phyloP scores from a whole-genome alignment of 2,113 vertebrate species.

The Eulacestoma nigropectus region DNA sequence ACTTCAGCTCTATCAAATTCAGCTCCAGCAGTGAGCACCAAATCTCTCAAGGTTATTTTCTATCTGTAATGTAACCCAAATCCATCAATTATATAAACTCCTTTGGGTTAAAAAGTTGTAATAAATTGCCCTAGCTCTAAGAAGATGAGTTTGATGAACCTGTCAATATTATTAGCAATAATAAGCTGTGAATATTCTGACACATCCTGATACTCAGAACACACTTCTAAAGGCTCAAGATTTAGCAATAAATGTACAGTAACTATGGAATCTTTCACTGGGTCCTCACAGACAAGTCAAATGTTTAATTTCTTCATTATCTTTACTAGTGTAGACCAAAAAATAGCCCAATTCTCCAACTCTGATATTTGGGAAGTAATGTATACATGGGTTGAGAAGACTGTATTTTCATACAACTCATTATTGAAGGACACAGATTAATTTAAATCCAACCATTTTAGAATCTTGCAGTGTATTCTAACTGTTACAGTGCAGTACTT shows the following conservation, averaged over 20 bases:
- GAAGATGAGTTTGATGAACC: constrained; percentile 31
- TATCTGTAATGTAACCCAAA: constrained; percentile 34
- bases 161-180: constrained; percentile 23
- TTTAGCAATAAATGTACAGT: neutral
- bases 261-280: neutral
- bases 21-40: neutral
- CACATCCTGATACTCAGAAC: neutral
- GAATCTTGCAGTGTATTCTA: neutral
- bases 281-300: neutral
- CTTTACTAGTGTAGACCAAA: neutral
- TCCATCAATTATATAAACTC: constrained; percentile 54
- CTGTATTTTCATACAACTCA: neutral
- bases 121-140: constrained; percentile 8
- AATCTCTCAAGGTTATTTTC: constrained; percentile 26
- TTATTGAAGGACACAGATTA: neutral
- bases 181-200: constrained; percentile 4
- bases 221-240: neutral
- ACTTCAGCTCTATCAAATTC: constrained; percentile 16
- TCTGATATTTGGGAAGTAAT: neutral
- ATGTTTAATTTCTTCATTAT: neutral
- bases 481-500: neutral
- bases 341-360: neutral
- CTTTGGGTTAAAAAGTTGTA: constrained; percentile 26
- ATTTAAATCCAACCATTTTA: neutral
- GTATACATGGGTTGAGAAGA: neutral